phyloP scores from a whole-genome alignment of 1,140 invertebrate genomes.

The Temnothorax longispinosus region DNA sequence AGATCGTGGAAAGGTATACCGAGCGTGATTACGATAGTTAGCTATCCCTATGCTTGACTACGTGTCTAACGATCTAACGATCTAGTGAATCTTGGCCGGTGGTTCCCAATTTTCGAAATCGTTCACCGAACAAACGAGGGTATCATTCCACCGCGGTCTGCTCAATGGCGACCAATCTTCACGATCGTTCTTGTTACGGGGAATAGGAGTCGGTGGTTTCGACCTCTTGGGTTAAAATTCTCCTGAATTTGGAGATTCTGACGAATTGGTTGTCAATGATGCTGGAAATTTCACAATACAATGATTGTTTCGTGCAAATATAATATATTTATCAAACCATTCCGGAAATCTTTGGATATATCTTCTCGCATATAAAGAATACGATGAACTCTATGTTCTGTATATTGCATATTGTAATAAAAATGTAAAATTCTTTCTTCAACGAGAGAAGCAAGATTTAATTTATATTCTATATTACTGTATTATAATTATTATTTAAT shows the following conservation, averaged over 20 bases:
- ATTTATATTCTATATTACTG: background rate
- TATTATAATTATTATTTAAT: background rate
- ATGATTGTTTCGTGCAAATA: background rate
- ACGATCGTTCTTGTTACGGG: background rate
- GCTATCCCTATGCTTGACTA: background rate
- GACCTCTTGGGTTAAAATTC: background rate
- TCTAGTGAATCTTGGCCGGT: background rate
- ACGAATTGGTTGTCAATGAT: background rate
- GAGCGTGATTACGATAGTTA: background rate
- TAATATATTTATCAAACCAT: background rate
- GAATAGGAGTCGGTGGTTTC: background rate
- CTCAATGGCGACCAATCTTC: constrained; percentile 19
- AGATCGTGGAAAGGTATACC: constrained; percentile 11
- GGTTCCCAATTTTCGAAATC: constrained; percentile 43
- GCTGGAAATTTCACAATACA: background rate
- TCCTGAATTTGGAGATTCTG: background rate
- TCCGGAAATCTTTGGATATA: background rate
- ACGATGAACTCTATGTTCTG: background rate
- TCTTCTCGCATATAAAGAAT: background rate
- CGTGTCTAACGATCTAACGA: constrained; percentile 30
- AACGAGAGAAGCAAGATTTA: background rate
- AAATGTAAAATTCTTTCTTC: background rate
- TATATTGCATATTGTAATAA: background rate
- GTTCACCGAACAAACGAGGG: constrained; percentile 24
- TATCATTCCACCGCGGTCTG: background rate